Evolutionary conservation across 2,797 vertebrate genomes (phyloP), one percentile per base, ranked within the genome.

Genomic region (Tympanoctomys barrerae): DNA sequence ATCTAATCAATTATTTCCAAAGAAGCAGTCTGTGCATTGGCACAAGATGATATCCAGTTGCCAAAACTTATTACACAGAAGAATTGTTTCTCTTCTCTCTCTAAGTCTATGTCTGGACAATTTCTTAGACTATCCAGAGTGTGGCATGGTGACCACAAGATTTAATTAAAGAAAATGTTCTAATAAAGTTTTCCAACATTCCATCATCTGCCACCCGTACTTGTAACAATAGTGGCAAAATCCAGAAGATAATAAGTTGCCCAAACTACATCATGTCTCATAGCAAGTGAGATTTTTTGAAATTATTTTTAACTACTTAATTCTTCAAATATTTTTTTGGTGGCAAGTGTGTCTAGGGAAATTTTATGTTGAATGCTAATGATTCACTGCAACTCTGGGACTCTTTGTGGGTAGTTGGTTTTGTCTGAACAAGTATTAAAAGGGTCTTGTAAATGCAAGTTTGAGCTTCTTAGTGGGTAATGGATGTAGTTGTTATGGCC

Each of bases 11-110:
- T 83, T 91, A 66, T 85, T n/a, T 24, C 52, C 81, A 89, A 84
- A 87, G 92, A 73, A 59, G 54, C 86, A 61, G 87, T 78, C 91
- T 97, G 81, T 73, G 31, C 31, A 4, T 68, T 85, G 91, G 93
- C 24, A 18, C 6, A 24, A 14, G 89, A 31, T 33, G 52, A 77
- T 11, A 16, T 14, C 8, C 24, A 33, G 0, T 46, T 93, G 89
- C 86, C 92, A 94, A 31, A 91, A 77, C 26, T 68, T 82, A 62
- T 39, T 39, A 71, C 71, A 70, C 87, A 91, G 90, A 96, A 91
- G 90, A 96, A 91, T 62, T 39, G 12, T 33, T 87, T 85, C 36
- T 5, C 12, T 66, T 91, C 16, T 61, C 14, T 36, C 36, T 84
- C 26, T 13, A 64, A n/a, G 57, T 71, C 61, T 62, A 4, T 6